phyloP scores from a whole-genome alignment of 2,888 invertebrate species.

The Ellobium chinense region DNA sequence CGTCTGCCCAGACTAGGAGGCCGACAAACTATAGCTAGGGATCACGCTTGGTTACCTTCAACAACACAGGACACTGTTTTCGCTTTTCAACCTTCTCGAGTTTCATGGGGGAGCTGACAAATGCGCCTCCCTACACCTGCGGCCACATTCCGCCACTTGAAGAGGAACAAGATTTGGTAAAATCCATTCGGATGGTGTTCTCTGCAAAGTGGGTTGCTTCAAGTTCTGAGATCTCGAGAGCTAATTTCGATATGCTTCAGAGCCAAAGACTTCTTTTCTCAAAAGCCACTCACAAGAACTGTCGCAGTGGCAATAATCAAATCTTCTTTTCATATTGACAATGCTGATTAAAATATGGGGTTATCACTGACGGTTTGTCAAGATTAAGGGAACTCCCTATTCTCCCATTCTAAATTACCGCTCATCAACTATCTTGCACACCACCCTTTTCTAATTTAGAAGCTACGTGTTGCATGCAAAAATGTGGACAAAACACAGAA shows the following conservation, averaged over 20 bases:
- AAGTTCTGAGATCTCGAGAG: background rate
- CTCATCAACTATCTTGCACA: too few species aligned
- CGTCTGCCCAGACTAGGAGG: background rate
- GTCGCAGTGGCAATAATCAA: too few species aligned
- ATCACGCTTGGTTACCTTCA: slow-evolving; percentile 13
- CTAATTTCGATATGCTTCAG: background rate
- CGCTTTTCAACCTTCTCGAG: background rate
- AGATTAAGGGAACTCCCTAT: too few species aligned
- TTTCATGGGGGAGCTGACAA: background rate
- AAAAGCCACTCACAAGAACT: background rate
- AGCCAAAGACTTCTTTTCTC: background rate
- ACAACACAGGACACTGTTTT: slow-evolving; percentile 10
- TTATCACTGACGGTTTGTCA: background rate
- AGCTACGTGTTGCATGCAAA: too few species aligned
- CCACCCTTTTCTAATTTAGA: too few species aligned
- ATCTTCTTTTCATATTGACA: too few species aligned
- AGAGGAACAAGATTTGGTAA: background rate
- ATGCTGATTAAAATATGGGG: too few species aligned
- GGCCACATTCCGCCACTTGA: background rate
- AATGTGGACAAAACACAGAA: too few species aligned
- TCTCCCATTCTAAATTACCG: too few species aligned
- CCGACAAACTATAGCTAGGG: background rate
- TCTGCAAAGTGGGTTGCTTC: too few species aligned
- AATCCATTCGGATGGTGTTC: too few species aligned
- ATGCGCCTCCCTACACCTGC: background rate